Percentiles rank a stretch among this genome's conserved stretches.
Conservation (phyloP, 2,888 invertebrate genomes). For the Pantelozetes paolii region DNA sequence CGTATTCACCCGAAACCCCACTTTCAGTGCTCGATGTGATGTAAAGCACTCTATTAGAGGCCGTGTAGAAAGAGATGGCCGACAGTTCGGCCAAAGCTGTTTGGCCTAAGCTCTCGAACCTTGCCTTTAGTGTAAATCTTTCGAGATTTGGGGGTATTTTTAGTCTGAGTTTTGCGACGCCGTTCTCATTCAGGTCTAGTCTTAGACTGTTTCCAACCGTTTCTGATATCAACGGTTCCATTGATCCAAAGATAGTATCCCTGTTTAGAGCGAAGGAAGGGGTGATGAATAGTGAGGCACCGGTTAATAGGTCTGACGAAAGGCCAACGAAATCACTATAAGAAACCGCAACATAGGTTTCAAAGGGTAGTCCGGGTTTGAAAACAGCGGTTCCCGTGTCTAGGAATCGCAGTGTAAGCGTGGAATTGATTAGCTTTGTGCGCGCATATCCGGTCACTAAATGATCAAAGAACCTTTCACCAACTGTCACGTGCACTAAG, state of each 20-base stretch:
- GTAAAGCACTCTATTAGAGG: slow-evolving; percentile 54
- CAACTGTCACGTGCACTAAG: slow-evolving; percentile 46
- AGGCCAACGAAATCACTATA: slow-evolving; percentile 52
- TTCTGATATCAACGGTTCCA: neutral
- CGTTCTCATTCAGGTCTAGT: neutral
- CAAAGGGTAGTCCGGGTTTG: slow-evolving; percentile 49
- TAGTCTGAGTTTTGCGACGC: neutral
- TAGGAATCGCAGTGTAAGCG: slow-evolving; percentile 45
- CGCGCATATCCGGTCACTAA: slow-evolving; percentile 45
- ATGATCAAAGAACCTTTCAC: slow-evolving; percentile 47
- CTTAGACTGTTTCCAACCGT: neutral
- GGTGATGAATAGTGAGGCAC: slow-evolving; percentile 39
- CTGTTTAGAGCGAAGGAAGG: slow-evolving; percentile 27
- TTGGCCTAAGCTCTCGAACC: slow-evolving; percentile 47
- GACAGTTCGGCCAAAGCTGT: slow-evolving; percentile 46
- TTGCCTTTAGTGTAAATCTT: slow-evolving; percentile 41
- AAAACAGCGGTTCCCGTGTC: slow-evolving; percentile 47
- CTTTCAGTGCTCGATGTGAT: slow-evolving; percentile 55
- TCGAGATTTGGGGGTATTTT: slow-evolving; percentile 21
- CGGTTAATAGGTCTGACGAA: slow-evolving; percentile 49
- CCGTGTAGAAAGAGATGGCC: slow-evolving; percentile 52
- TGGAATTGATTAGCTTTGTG: slow-evolving; percentile 46
- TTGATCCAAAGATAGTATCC: neutral
- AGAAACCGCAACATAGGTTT: slow-evolving; percentile 49
- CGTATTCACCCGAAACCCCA: slow-evolving; percentile 56